A percentile compares a stretch with the other conserved stretches of the same genome.
phyloP scores from a whole-genome alignment of 2,797 vertebrate species.

The Lutjanus campechanus region DNA sequence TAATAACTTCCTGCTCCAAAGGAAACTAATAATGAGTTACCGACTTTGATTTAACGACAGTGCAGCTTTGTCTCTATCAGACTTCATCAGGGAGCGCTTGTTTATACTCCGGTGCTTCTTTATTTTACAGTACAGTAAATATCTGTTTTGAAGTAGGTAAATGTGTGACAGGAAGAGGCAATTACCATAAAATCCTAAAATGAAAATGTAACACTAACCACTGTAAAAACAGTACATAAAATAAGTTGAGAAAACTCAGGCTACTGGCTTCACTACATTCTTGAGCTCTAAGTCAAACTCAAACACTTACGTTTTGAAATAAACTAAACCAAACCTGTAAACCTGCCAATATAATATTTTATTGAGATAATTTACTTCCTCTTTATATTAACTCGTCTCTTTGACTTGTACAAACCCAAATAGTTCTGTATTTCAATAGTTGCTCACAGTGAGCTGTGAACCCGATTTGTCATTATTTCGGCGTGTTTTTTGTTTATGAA shows the following conservation, averaged over 20 bases:
- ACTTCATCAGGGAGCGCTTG: slow-evolving; percentile 2
- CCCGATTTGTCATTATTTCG: background rate
- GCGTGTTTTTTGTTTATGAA: background rate
- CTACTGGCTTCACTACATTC: too few relatives aligned
- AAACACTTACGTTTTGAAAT: too few relatives aligned
- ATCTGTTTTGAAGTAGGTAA: background rate
- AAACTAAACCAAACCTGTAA: too few relatives aligned
- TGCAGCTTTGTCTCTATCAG: background rate
- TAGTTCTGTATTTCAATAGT: too few relatives aligned
- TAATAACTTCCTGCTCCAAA: slow-evolving; percentile 61
- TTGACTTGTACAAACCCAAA: too few relatives aligned
- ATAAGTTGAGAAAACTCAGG: background rate
- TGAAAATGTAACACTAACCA: background rate
- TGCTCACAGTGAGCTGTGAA: too few relatives aligned
- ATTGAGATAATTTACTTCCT: too few relatives aligned
- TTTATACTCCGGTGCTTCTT: slow-evolving; percentile 13
- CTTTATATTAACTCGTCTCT: too few relatives aligned
- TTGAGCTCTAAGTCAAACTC: too few relatives aligned
- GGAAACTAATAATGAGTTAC: slow-evolving; percentile 14
- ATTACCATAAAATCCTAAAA: background rate
- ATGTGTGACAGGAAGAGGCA: background rate
- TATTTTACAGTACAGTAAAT: slow-evolving; percentile 14
- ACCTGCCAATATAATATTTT: too few relatives aligned
- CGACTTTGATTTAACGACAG: slow-evolving; percentile 23
- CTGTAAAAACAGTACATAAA: background rate